Conservation (phyloP, 2,888 invertebrate species). For the Kuschelorhynchus macadamiae region DNA sequence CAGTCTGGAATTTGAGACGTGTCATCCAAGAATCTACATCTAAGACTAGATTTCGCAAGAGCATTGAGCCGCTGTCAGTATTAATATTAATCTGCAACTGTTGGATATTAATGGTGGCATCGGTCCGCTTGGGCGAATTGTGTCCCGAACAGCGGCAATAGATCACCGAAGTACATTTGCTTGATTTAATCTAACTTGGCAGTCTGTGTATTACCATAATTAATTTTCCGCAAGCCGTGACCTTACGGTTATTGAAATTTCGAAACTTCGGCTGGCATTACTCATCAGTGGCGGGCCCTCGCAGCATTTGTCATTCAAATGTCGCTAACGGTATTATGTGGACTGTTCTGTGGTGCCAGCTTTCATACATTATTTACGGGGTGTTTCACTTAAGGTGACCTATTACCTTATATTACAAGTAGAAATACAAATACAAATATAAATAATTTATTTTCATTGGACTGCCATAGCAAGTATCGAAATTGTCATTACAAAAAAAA, state of each 20-base stretch:
- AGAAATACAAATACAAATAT: too few relatives aligned
- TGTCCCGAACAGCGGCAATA: slow-evolving; percentile 41
- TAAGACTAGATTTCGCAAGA: slow-evolving; percentile 20
- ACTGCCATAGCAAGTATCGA: too few relatives aligned
- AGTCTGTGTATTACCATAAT: slow-evolving; percentile 40
- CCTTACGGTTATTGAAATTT: slow-evolving; percentile 36
- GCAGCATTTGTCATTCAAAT: too few relatives aligned
- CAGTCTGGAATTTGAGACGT: background rate
- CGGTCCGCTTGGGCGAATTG: slow-evolving; percentile 24
- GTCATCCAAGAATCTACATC: slow-evolving; percentile 14
- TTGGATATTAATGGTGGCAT: slow-evolving; percentile 39
- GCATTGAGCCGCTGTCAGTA: slow-evolving; percentile 32
- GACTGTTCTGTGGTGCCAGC: too few relatives aligned
- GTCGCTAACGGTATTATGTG: too few relatives aligned
- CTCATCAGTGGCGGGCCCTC: too few relatives aligned
- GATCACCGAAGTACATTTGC: slow-evolving; percentile 41
- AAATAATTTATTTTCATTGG: too few relatives aligned
- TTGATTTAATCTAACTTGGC: slow-evolving; percentile 42
- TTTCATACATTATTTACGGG: too few relatives aligned
- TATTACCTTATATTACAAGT: too few relatives aligned
- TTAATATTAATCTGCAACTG: slow-evolving; percentile 44
- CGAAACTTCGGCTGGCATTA: slow-evolving; percentile 25
- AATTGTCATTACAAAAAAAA: too few relatives aligned
- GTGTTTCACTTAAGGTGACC: too few relatives aligned
- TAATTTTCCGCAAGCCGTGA: slow-evolving; percentile 39